These are phyloP conservation scores for Oppia nitens DNA, from an alignment of 1,140 invertebrate species.

Conservation along the genomic window DNA sequence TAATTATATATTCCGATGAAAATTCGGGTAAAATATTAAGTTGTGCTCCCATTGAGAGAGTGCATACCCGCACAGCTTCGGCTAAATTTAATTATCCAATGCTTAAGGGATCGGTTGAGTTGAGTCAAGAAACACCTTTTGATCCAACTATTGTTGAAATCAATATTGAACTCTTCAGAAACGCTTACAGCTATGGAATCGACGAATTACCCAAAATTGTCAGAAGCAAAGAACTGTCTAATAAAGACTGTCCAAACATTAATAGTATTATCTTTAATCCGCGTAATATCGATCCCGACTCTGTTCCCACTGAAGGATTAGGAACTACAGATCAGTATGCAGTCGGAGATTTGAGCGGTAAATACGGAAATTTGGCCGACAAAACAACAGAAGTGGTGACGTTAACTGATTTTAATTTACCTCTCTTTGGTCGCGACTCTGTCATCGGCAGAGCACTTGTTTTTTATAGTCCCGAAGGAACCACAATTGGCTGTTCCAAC, in stretches of 20 bases:
- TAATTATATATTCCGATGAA: constrained; percentile 64
- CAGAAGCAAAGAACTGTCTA: constrained; percentile 23
- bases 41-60: constrained; percentile 53
- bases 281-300: constrained; percentile 27
- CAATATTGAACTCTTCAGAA: constrained; percentile 43
- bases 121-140: constrained; percentile 64
- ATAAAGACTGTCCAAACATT: constrained; percentile 28
- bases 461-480: constrained; percentile 38
- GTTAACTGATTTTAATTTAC: constrained; percentile 35
- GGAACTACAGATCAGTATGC: constrained; percentile 68
- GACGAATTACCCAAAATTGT: constrained; percentile 33
- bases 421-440: constrained; percentile 58
- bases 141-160: constrained; percentile 63
- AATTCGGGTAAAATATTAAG: constrained; percentile 57
- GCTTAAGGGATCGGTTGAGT: constrained; percentile 55
- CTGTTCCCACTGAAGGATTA: constrained; percentile 20
- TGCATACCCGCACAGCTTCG: constrained; percentile 31
- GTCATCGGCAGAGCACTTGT: constrained; percentile 63
- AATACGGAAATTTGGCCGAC: constrained; percentile 35
- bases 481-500: constrained; percentile 35
- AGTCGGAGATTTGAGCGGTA: constrained; percentile 72
- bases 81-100: constrained; percentile 56
- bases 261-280: constrained; percentile 35
- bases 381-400: constrained; percentile 4
- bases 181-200: constrained; percentile 34